These are phyloP conservation scores for Ptychochromis oligacanthus DNA, from an alignment of 2,113 vertebrate genomes.

Conservation along the genomic window DNA sequence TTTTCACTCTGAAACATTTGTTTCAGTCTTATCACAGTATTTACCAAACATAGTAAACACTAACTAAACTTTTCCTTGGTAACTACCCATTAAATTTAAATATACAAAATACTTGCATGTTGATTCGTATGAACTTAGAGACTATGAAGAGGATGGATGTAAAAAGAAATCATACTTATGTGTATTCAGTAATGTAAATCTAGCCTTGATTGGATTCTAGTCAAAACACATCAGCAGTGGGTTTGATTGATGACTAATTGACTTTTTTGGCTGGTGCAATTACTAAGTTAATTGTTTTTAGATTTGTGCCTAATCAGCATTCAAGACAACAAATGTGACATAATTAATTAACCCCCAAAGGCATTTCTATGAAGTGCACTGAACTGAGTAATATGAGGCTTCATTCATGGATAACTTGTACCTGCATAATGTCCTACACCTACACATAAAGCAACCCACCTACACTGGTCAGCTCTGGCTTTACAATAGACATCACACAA, in stretches of 20 bases:
- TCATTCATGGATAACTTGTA: neutral
- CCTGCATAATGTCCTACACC: neutral
- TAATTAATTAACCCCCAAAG: neutral
- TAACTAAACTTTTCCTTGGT: neutral
- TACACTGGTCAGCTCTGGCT: neutral
- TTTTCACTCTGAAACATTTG: neutral
- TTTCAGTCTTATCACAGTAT: neutral
- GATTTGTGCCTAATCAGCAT: neutral
- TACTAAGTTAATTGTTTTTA: neutral
- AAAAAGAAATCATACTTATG: neutral
- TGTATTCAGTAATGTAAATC: neutral
- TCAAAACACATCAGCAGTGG: neutral
- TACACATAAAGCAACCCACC: slow-evolving; percentile 16
- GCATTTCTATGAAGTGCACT: neutral
- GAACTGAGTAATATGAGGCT: neutral
- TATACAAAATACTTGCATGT: neutral
- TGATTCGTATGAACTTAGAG: neutral
- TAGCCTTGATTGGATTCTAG: neutral
- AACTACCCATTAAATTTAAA: neutral
- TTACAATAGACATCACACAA: slow-evolving; percentile 19
- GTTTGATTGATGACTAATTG: neutral
- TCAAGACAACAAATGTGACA: neutral
- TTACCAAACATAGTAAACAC: neutral
- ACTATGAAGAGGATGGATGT: neutral
- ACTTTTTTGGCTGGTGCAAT: neutral